A percentile compares a stretch with the other conserved stretches of the same genome.
Evolutionary conservation across 2,888 invertebrate genomes (phyloP).

Genomic region (Lymantria monacha): DNA sequence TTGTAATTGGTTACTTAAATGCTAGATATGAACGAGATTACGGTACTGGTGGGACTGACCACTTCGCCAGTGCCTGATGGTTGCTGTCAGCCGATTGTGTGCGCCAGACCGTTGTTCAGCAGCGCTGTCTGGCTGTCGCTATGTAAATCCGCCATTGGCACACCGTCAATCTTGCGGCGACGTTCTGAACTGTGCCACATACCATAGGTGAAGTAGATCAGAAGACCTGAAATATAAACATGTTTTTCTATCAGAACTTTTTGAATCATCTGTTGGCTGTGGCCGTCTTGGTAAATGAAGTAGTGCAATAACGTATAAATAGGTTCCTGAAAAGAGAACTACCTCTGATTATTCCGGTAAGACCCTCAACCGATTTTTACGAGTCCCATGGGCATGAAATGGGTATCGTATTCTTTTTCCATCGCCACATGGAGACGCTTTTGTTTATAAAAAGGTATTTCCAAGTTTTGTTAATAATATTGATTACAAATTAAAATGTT

Average conservation of each 20-base stretch:
- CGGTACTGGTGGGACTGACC: conserved; percentile 55
- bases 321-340: too few species aligned
- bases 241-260: too few species aligned
- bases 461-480: too few species aligned
- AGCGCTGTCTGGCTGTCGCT: conserved; percentile 66
- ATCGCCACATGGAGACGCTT: too few species aligned
- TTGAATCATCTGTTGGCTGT: too few species aligned
- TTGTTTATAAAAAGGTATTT: too few species aligned
- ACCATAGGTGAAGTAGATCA: conserved; percentile 89
- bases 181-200: conserved; percentile 85
- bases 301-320: too few species aligned
- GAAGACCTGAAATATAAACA: conserved; percentile 77
- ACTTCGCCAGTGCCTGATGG: conserved; percentile 9
- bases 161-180: conserved; percentile 47
- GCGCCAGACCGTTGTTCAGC: conserved; percentile 47
- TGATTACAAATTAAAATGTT: too few species aligned
- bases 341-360: too few species aligned
- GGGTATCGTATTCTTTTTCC: too few species aligned
- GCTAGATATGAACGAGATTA: conserved; percentile 65
- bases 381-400: too few species aligned
- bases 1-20: conserved; percentile 46
- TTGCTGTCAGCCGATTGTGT: conserved; percentile 62
- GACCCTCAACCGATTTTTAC: conserved; percentile 23
- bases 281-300: too few species aligned
- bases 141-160: conserved; percentile 58